These are phyloP conservation scores for Tinamus major DNA, from an alignment of 2,797 vertebrate species.

Conservation along the genomic window DNA sequence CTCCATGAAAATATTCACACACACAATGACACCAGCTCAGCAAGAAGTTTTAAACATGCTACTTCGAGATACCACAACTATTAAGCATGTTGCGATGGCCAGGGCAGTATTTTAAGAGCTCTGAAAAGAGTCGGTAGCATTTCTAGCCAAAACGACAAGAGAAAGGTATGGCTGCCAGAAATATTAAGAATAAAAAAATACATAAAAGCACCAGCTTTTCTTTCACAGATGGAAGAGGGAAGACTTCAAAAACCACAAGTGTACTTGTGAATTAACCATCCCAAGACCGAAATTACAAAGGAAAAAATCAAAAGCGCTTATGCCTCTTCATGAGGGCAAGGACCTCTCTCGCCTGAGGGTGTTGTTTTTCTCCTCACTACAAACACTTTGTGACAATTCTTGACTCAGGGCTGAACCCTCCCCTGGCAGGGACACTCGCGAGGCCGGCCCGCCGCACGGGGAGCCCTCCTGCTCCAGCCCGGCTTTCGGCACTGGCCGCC, in stretches of 20 bases:
- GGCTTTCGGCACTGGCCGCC: background rate
- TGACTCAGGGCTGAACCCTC: background rate
- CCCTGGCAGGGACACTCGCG: fast-evolving
- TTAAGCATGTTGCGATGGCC: background rate
- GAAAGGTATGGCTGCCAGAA: background rate
- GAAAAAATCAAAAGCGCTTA: background rate
- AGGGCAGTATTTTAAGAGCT: background rate
- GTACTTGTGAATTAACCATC: background rate
- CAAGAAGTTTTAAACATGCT: background rate
- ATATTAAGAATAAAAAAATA: background rate
- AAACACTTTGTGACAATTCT: background rate
- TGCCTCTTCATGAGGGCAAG: background rate
- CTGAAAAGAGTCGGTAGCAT: background rate
- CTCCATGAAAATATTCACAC: background rate
- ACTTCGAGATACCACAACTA: background rate
- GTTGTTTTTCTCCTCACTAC: background rate
- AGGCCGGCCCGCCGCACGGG: background rate
- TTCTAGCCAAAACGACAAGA: background rate
- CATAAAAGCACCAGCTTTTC: background rate
- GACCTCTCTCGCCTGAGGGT: background rate
- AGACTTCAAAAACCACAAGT: background rate
- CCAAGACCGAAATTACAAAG: background rate
- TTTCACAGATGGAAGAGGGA: background rate
- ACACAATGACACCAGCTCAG: fast-evolving
- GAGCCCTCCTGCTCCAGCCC: background rate